A percentile compares a stretch with the other conserved stretches of the same genome.
These are phyloP conservation scores for Andrena haemorrhoa DNA, from an alignment of 2,888 invertebrate species.

Conservation along the genomic window DNA sequence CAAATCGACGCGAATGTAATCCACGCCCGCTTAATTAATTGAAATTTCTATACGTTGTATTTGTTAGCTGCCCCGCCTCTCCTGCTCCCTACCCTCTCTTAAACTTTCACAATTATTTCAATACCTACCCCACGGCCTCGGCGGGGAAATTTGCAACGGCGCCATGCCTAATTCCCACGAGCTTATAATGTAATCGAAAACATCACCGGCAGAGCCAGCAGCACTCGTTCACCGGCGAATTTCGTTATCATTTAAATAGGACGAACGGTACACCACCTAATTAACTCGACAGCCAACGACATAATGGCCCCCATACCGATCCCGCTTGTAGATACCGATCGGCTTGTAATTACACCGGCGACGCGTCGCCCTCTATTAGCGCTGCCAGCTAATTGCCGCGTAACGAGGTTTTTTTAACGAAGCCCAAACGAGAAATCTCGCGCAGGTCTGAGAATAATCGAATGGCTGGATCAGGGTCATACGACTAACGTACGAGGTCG, in stretches of 20 bases:
- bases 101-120: constrained; percentile 10
- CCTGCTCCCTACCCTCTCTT: neutral
- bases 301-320: too few relatives aligned
- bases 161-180: constrained; percentile 10
- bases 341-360: constrained; percentile 18
- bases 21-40: neutral
- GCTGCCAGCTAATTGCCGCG: constrained; percentile 4
- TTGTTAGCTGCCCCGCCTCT: neutral
- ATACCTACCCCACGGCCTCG: neutral
- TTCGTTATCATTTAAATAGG: constrained; percentile 4
- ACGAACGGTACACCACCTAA: neutral
- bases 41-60: neutral
- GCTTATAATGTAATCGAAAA: neutral
- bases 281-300: constrained; percentile 16
- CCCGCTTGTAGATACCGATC: neutral
- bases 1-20: neutral
- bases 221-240: neutral
- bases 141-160: neutral
- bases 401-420: constrained; percentile 2
- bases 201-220: neutral
- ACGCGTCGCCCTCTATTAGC: neutral
- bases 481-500: constrained; percentile 14
- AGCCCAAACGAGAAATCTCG: neutral
- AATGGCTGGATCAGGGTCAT: constrained; percentile 32
- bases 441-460: constrained; percentile 20